Conservation (phyloP, 2,888 invertebrate genomes). For the Drosophila anomalipes region DNA sequence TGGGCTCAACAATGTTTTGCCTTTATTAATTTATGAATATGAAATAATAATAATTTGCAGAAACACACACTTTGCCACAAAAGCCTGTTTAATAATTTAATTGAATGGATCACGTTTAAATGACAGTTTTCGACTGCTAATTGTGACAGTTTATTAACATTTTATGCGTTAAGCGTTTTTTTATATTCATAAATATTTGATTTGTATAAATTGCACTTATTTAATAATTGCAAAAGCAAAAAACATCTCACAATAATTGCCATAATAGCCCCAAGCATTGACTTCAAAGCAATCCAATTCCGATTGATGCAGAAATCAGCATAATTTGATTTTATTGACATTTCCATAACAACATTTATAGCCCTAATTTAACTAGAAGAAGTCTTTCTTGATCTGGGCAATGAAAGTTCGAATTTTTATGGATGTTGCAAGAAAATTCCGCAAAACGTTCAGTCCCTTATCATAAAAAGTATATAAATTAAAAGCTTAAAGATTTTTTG, state of each 20-base stretch:
- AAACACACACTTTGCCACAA: conserved; percentile 21
- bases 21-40: conserved; percentile 22
- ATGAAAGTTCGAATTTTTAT: background rate
- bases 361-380: background rate
- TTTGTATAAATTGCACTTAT: conserved; percentile 47
- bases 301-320: conserved; percentile 2
- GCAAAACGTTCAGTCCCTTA: background rate
- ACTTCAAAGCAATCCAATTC: conserved; percentile 5
- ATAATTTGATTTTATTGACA: background rate
- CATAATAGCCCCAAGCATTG: background rate
- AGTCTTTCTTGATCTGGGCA: background rate
- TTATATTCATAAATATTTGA: conserved; percentile 65
- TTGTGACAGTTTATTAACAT: conserved; percentile 40
- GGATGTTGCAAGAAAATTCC: background rate
- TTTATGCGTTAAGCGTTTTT: conserved; percentile 20
- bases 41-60: conserved; percentile 21
- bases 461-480: background rate
- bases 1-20: conserved; percentile 1
- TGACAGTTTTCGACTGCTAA: conserved; percentile 31
- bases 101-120: conserved; percentile 36
- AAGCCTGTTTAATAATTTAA: conserved; percentile 44
- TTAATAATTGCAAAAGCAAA: conserved; percentile 20
- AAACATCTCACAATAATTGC: background rate
- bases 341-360: background rate
- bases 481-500: background rate